Evolutionary conservation across 2,113 vertebrate species (phyloP).

Genomic region (Pachypanchax playfairii): DNA sequence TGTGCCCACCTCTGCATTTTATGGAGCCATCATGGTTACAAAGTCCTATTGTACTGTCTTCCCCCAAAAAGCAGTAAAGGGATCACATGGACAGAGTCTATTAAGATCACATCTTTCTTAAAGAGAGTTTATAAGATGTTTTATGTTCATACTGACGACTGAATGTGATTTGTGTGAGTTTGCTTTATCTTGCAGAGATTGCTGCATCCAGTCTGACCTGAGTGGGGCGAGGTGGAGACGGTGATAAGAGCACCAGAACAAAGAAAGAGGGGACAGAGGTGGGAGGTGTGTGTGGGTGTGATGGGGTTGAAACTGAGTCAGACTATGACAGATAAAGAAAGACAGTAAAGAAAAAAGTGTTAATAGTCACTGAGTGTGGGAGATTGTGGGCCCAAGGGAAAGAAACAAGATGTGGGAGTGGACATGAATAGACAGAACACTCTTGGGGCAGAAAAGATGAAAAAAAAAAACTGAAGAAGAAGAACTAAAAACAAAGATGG

Average conservation of each 20-base stretch:
- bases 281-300: neutral
- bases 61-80: too few relatives aligned
- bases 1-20: neutral
- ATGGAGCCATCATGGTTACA: neutral
- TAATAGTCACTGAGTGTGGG: slow-evolving; percentile 10
- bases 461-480: slow-evolving; percentile 43
- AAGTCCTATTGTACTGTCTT: neutral
- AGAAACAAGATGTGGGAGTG: neutral
- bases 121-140: neutral
- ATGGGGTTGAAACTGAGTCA: slow-evolving; percentile 6
- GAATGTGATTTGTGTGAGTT: slow-evolving; percentile 11
- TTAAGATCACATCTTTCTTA: neutral
- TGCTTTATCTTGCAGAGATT: slow-evolving; percentile 15
- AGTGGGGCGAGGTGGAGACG: slow-evolving; percentile 22
- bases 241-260: neutral
- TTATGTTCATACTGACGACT: neutral
- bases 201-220: slow-evolving; percentile 1
- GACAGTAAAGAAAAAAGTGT: slow-evolving; percentile 27
- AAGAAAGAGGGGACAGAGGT: neutral
- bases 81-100: neutral
- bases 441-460: slow-evolving; percentile 25
- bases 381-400: slow-evolving; percentile 15
- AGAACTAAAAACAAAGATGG: too few relatives aligned
- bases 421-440: slow-evolving; percentile 16
- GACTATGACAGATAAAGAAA: slow-evolving; percentile 29